phyloP scores from a whole-genome alignment of 1,140 invertebrate genomes.

The Leucophenga varia region DNA sequence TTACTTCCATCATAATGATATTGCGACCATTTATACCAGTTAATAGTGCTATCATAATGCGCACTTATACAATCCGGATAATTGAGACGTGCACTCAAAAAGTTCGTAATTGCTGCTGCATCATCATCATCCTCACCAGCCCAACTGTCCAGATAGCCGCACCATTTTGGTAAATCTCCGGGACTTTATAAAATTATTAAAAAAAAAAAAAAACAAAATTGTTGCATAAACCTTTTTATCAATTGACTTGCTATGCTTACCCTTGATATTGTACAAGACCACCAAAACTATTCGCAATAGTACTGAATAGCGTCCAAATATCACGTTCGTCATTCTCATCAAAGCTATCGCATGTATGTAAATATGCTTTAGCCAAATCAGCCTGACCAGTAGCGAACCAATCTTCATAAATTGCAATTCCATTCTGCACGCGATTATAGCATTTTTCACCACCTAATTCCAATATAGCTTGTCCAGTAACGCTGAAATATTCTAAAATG shows the following conservation, averaged over 20 bases:
- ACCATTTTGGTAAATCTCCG: slow-evolving; percentile 29
- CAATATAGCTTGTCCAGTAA: slow-evolving; percentile 27
- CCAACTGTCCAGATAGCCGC: slow-evolving; percentile 27
- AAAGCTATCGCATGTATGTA: slow-evolving; percentile 53
- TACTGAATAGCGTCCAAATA: slow-evolving; percentile 42
- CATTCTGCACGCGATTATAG: slow-evolving; percentile 57
- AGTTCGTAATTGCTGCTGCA: slow-evolving; percentile 32
- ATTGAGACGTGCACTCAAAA: slow-evolving; percentile 24
- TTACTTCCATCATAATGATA: slow-evolving; percentile 30
- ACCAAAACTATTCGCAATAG: slow-evolving; percentile 45
- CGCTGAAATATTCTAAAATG: slow-evolving; percentile 35
- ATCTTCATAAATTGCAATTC: slow-evolving; percentile 59
- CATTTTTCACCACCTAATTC: slow-evolving; percentile 57
- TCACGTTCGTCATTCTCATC: slow-evolving; percentile 33
- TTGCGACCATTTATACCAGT: slow-evolving; percentile 34
- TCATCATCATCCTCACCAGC: slow-evolving; percentile 33
- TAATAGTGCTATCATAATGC: slow-evolving; percentile 26
- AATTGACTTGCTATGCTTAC: slow-evolving; percentile 10
- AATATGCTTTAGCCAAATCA: slow-evolving; percentile 27
- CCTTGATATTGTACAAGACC: slow-evolving; percentile 45
- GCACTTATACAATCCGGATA: slow-evolving; percentile 22
- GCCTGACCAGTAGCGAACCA: slow-evolving; percentile 34
- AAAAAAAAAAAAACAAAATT: too few species aligned
- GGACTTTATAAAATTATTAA: slow-evolving; percentile 3
- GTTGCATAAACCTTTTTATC: too few species aligned